Conservation (phyloP, 2,888 invertebrate species). For the Cephus rjabovi region DNA sequence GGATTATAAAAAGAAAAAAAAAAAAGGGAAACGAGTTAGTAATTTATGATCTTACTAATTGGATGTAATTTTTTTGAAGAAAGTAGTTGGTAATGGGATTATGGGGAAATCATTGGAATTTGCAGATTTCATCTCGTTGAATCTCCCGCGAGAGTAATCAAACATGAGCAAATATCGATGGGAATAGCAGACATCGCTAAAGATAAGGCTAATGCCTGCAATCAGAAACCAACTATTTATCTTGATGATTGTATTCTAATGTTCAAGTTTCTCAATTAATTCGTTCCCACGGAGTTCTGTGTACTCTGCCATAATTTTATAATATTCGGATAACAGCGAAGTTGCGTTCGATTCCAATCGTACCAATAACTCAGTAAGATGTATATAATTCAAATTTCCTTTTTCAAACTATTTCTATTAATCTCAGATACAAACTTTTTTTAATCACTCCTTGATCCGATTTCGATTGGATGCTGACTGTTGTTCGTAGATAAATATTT, state of each 20-base stretch:
- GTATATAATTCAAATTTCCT: not conserved
- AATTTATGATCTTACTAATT: not conserved
- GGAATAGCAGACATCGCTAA: conserved; percentile 26
- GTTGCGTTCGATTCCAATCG: not conserved
- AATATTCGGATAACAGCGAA: not conserved
- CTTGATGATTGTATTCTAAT: conserved; percentile 51
- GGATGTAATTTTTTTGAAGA: not conserved
- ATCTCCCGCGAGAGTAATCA: not conserved
- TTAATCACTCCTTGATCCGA: not conserved
- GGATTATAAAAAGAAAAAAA: not conserved
- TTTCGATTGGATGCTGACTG: not conserved
- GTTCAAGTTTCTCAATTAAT: conserved; percentile 58
- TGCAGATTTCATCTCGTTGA: not conserved
- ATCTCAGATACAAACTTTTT: not conserved
- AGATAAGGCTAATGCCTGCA: conserved; percentile 40
- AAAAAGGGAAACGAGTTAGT: too few relatives aligned
- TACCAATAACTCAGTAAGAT: not conserved
- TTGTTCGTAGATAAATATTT: not conserved
- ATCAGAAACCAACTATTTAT: conserved; percentile 43
- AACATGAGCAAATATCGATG: not conserved
- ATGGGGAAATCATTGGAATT: not conserved
- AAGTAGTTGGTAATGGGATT: not conserved
- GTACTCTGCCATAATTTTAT: conserved; percentile 36
- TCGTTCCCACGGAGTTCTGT: conserved; percentile 38
- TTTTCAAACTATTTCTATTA: not conserved